Conservation (phyloP, 2,888 invertebrate genomes). For the Entomobrya proxima region DNA sequence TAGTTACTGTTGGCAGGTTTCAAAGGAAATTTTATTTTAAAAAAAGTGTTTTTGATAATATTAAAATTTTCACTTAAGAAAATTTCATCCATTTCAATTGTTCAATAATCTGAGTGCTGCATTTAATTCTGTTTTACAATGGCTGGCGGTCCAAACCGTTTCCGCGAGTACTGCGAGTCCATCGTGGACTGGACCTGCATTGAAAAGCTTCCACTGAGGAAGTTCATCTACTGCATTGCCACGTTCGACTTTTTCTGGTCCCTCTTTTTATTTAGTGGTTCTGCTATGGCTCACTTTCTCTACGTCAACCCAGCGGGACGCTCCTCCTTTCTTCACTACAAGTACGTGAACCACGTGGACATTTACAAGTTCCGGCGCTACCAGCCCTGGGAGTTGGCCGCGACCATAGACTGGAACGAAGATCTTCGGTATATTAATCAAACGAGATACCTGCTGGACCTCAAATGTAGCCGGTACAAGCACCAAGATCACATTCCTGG, state of each 20-base stretch:
- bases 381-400: constrained; percentile 27
- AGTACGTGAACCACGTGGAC: neutral
- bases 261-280: neutral
- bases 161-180: constrained; percentile 1
- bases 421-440: neutral
- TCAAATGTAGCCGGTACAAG: constrained; percentile 6
- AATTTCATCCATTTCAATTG: too few relatives aligned
- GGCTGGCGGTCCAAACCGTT: too few relatives aligned
- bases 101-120: too few relatives aligned
- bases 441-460: neutral
- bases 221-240: neutral
- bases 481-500: neutral
- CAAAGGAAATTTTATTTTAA: too few relatives aligned
- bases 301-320: constrained; percentile 1
- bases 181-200: constrained; percentile 37
- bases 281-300: neutral
- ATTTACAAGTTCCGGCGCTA: constrained; percentile 35
- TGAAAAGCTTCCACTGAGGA: neutral
- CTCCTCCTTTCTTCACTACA: neutral
- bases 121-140: too few relatives aligned
- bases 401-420: constrained; percentile 23
- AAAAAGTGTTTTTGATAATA: too few relatives aligned
- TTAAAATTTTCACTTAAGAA: too few relatives aligned
- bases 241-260: neutral
- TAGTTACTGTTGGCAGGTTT: too few relatives aligned